These are phyloP conservation scores for Nixonia krombeini DNA, from an alignment of 1,140 invertebrate genomes.

Conservation along the genomic window DNA sequence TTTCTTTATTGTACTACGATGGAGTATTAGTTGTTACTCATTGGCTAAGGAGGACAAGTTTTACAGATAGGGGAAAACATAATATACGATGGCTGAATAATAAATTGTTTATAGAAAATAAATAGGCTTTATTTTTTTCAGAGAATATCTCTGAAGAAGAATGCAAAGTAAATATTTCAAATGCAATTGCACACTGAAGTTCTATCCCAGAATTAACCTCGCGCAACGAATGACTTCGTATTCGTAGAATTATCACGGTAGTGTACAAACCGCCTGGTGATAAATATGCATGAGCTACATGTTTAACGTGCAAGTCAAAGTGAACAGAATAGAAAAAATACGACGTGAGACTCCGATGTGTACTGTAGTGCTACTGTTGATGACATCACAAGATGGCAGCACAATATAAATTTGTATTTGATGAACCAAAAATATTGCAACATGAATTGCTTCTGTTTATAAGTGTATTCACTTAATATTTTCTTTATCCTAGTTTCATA, in stretches of 20 bases:
- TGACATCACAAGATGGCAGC: constrained; percentile 51
- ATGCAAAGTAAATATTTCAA: not conserved
- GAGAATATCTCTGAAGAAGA: too few relatives aligned
- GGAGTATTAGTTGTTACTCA: too few relatives aligned
- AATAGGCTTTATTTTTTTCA: too few relatives aligned
- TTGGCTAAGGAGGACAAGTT: too few relatives aligned
- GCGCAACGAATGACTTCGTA: constrained; percentile 33
- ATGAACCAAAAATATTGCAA: constrained; percentile 37
- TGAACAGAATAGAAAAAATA: constrained; percentile 16
- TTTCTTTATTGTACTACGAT: not conserved
- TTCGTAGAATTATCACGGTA: constrained; percentile 37
- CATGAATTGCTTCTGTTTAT: too few relatives aligned
- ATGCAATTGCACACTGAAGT: constrained; percentile 10
- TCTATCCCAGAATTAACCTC: constrained; percentile 14
- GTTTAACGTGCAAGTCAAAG: constrained; percentile 24
- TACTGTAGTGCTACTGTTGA: constrained; percentile 26
- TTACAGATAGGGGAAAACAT: too few relatives aligned
- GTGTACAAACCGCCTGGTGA: constrained; percentile 27
- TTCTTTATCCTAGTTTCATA: not conserved
- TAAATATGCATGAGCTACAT: constrained; percentile 57
- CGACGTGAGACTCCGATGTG: constrained; percentile 15
- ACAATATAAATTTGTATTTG: constrained; percentile 46
- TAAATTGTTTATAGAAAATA: too few relatives aligned
- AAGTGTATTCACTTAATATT: too few relatives aligned
- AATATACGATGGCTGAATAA: too few relatives aligned